Percentiles rank a stretch among this genome's conserved stretches.
phyloP scores from a whole-genome alignment of 2,113 vertebrate genomes.

The Dolichotis patagonum region DNA sequence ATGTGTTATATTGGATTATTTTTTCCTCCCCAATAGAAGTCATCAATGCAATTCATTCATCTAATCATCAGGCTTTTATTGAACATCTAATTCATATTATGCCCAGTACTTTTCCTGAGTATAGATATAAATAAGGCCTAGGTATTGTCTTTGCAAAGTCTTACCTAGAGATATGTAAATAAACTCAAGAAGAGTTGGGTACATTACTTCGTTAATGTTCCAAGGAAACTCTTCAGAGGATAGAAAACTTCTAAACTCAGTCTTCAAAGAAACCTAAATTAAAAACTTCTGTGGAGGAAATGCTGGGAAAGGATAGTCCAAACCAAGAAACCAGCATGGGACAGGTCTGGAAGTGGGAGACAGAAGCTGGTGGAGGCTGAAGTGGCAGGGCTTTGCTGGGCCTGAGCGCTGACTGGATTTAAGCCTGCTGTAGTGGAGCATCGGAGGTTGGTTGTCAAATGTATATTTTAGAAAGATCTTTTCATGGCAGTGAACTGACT shows the following conservation, averaged over 20 bases:
- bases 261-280: slow-evolving; percentile 51
- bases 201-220: neutral
- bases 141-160: neutral
- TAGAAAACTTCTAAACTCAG: neutral
- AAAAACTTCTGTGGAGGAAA: slow-evolving; percentile 27
- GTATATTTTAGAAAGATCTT: neutral
- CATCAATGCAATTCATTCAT: neutral
- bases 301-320: neutral
- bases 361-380: no score
- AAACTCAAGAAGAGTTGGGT: neutral
- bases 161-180: neutral
- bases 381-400: neutral
- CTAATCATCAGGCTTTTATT: slow-evolving; percentile 27
- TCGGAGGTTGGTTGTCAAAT: neutral
- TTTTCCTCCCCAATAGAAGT: neutral
- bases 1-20: neutral
- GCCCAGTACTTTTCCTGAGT: neutral
- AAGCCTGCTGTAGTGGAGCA: neutral
- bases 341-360: neutral
- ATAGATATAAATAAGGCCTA: neutral
- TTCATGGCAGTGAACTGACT: neutral
- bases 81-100: neutral
- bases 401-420: neutral
- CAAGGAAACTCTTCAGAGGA: neutral
- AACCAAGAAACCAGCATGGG: neutral